These are phyloP conservation scores for Platycheirus albimanus DNA, from an alignment of 2,888 invertebrate genomes.

Conservation along the genomic window DNA sequence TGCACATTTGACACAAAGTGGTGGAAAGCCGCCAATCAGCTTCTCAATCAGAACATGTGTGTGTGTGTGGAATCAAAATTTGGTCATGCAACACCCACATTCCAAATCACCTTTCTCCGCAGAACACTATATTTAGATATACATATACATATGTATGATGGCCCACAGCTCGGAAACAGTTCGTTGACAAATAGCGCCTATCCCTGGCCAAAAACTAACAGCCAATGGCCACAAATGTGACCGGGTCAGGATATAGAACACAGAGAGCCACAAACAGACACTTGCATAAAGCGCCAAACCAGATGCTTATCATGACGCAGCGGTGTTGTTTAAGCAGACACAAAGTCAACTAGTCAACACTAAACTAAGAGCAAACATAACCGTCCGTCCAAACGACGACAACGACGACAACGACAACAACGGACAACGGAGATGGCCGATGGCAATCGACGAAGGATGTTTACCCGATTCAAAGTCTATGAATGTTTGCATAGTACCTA, in stretches of 20 bases:
- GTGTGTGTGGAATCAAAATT: background rate
- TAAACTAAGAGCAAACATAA: conserved; percentile 72
- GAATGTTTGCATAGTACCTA: conserved; percentile 21
- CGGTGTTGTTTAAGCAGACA: conserved; percentile 72
- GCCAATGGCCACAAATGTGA: conserved; percentile 72
- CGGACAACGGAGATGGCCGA: conserved; percentile 52
- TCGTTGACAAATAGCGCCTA: conserved; percentile 61
- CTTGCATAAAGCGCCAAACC: conserved; percentile 65
- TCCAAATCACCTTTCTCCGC: background rate
- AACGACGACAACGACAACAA: conserved; percentile 5
- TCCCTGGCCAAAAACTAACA: conserved; percentile 62
- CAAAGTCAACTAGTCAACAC: conserved; percentile 74
- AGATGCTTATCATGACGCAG: conserved; percentile 70
- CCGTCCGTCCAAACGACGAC: conserved; percentile 39
- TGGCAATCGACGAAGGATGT: conserved; percentile 73
- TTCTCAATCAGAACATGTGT: conserved; percentile 38
- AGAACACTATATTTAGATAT: too few species aligned
- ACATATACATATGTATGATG: too few species aligned
- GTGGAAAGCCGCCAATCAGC: conserved; percentile 42
- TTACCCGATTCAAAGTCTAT: conserved; percentile 60
- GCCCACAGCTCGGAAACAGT: background rate
- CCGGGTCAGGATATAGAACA: conserved; percentile 30
- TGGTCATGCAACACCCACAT: background rate
- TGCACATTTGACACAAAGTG: background rate
- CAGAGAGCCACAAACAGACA: conserved; percentile 49